A percentile compares a stretch with the other conserved stretches of the same genome.
Conservation (phyloP, 2,113 vertebrate species). For the Gadus chalcogrammus region DNA sequence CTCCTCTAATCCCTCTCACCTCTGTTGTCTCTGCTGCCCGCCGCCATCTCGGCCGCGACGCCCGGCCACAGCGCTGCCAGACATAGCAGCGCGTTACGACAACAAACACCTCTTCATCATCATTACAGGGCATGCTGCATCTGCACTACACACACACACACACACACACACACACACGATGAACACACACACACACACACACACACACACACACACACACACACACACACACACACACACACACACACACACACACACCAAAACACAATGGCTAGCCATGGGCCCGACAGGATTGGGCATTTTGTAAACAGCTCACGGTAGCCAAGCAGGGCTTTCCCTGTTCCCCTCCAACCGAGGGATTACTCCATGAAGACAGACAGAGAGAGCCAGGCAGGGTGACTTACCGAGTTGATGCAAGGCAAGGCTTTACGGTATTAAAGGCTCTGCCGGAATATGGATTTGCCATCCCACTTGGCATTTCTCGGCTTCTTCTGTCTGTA, state of each 20-base stretch:
- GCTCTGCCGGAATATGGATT: not conserved
- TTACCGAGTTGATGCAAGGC: conserved; percentile 5
- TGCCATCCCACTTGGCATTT: not conserved
- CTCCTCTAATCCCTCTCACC: conserved; percentile 54
- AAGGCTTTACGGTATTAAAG: conserved; percentile 2
- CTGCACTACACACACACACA: conserved; percentile 27
- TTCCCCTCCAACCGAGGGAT: conserved; percentile 35
- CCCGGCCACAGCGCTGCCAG: conserved; percentile 32
- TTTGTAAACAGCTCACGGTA: conserved; percentile 36
- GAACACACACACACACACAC: conserved; percentile 2
- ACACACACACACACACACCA: conserved; percentile 11
- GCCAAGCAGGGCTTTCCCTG: conserved; percentile 31
- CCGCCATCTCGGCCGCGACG: not conserved
- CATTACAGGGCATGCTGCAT: conserved; percentile 43
- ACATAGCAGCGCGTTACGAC: conserved; percentile 43
- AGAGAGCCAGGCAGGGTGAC: conserved; percentile 11
- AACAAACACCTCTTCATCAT: conserved; percentile 67
- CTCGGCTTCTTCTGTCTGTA: not conserved
- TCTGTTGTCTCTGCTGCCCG: conserved; percentile 47
- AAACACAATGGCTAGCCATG: conserved; percentile 13
- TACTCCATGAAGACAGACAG: not conserved
- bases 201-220: too few relatives aligned
- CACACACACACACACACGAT: conserved; percentile 30
- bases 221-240: conserved; percentile 3
- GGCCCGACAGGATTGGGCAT: conserved; percentile 29